Conservation (phyloP, 1,140 invertebrate genomes). For the Drosophila lowei region DNA sequence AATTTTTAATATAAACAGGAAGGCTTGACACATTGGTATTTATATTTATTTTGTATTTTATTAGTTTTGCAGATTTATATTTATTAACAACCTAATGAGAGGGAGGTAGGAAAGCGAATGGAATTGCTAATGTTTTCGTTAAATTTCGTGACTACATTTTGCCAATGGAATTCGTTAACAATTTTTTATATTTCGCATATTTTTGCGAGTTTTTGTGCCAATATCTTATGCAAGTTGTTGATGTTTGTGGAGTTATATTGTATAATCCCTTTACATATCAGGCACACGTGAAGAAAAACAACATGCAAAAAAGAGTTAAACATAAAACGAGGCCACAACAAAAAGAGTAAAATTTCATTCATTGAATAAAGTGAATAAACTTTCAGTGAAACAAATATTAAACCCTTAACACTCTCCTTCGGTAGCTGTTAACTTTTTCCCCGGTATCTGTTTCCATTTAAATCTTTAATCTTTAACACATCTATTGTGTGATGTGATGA, state of each 20-base stretch:
- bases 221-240: conserved; percentile 34
- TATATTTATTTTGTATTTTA: conserved; percentile 18
- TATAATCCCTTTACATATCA: conserved; percentile 25
- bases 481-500: neutral
- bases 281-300: conserved; percentile 7
- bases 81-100: conserved; percentile 16
- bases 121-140: conserved; percentile 37
- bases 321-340: neutral
- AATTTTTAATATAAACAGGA: neutral
- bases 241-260: conserved; percentile 15
- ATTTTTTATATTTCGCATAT: conserved; percentile 16
- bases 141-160: conserved; percentile 10
- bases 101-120: conserved; percentile 31
- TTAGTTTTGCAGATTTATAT: conserved; percentile 2
- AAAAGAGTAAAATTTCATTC: conserved; percentile 9
- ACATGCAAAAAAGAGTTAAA: neutral
- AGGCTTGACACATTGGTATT: conserved; percentile 7
- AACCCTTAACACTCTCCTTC: neutral
- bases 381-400: conserved; percentile 2
- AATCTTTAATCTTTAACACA: neutral
- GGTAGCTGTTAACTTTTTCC: neutral
- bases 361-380: conserved; percentile 4
- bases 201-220: conserved; percentile 13
- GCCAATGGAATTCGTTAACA: conserved; percentile 39
- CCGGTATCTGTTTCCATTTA: too few relatives aligned